Evolutionary conservation across 2,888 invertebrate genomes (phyloP), one percentile per base, ranked within the genome.

Genomic region (Thymelicus acteon): DNA sequence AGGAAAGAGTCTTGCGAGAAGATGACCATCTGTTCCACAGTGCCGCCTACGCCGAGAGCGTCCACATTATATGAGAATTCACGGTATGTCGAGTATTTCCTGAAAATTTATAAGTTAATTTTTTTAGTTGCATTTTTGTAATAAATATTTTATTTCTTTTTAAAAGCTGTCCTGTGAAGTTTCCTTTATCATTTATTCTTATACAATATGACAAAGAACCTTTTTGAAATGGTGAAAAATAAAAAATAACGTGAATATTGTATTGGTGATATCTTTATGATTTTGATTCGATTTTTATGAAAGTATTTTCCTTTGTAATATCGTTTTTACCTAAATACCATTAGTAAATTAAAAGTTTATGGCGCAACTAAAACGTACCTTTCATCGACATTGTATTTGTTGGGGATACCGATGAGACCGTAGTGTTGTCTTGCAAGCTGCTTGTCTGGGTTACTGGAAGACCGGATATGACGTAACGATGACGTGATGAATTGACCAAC

Each of bases 401-500:
- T 94, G 0, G 93, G 94, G 0, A 94, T 91, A 31, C 94, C 89
- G 76, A 95, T 94, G 60, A 92, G 94, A 2, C 91, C 90, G 67
- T 95, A 94, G 79, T 94, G 92, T 61, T 94, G 88, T 6, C 90
- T 88, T 0, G 94, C 94, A 2, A 89, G 87, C 47, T 95, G 94
- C 79, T 97, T 97, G 82, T 95, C 95, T 0, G 97, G 96, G 83
- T 97, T 97, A 3, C 96, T 95, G 0, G 97, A 97, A 0, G 97
- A 95, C 52, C 97, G 95, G 71, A 98, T 94, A 79, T 96, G 96
- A 58, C 96, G 95, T 48, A 99, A 94, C 76, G 97, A 98, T 0
- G 97, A 95, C 13, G 96, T 95, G 76, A 99, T 97, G 90, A 97
- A 99, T 6, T 97, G 96, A 15, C 98, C 98, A 44, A 98, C 98